Evolutionary conservation across 2,888 invertebrate genomes (phyloP).

Genomic region (Heliconius sara): DNA sequence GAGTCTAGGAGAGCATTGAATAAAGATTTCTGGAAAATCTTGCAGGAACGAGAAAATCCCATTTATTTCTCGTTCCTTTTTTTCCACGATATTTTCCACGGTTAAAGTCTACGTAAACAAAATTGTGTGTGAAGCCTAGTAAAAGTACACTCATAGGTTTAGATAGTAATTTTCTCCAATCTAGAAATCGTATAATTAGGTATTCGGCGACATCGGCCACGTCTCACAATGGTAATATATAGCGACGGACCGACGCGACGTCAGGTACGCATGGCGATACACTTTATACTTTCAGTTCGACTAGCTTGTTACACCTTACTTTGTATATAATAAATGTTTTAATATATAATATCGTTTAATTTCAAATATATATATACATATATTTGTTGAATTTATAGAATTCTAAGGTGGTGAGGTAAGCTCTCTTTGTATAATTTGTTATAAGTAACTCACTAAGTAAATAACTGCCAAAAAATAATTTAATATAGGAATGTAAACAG

Average conservation of each 20-base stretch:
- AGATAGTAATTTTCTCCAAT: conserved; percentile 50
- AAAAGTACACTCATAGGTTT: conserved; percentile 21
- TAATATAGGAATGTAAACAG: no score
- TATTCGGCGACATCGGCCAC: conserved; percentile 55
- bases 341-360: background rate
- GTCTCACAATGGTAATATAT: conserved; percentile 58
- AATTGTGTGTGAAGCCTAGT: background rate
- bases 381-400: no score
- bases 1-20: no score
- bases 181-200: conserved; percentile 57
- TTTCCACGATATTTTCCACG: no score
- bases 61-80: no score
- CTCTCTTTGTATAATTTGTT: no score
- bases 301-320: background rate
- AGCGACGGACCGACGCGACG: conserved; percentile 48
- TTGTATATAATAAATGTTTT: background rate
- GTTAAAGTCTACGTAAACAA: background rate
- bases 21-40: no score
- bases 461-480: no score
- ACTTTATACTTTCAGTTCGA: conserved; percentile 41
- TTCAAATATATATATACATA: no score
- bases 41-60: no score
- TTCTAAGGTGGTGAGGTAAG: no score
- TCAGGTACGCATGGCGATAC: conserved; percentile 43
- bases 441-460: no score